These are phyloP conservation scores for Forficula auricularia DNA, from an alignment of 1,140 invertebrate species.

Conservation along the genomic window DNA sequence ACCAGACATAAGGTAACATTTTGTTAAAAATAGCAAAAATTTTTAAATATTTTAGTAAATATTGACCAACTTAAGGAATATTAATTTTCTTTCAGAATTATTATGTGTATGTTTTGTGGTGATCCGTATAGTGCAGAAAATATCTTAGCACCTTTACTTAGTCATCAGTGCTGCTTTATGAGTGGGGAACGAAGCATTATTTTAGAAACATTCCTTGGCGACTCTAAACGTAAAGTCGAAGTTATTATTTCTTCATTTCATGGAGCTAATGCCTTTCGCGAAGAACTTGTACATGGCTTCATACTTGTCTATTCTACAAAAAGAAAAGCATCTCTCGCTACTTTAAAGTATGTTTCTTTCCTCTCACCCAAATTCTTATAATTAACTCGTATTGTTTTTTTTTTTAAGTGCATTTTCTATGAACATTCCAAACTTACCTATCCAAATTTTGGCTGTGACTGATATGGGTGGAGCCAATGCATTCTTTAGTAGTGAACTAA, in stretches of 20 bases:
- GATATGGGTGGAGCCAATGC: conserved; percentile 68
- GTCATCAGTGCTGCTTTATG: conserved; percentile 72
- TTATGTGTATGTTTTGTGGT: conserved; percentile 94
- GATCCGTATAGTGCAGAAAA: conserved; percentile 84
- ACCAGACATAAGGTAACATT: conserved; percentile 60
- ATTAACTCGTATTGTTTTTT: too few species aligned
- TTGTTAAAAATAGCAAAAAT: not conserved
- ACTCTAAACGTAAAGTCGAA: conserved; percentile 75
- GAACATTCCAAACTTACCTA: conserved; percentile 84
- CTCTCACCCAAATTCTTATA: not conserved
- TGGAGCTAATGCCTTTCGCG: conserved; percentile 76
- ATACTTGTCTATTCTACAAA: conserved; percentile 91
- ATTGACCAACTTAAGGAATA: conserved; percentile 3
- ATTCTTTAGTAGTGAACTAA: conserved; percentile 79
- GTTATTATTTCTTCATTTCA: conserved; percentile 91
- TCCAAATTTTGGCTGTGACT: conserved; percentile 85
- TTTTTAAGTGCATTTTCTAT: conserved; percentile 71
- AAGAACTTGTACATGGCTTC: conserved; percentile 87
- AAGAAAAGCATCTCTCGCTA: conserved; percentile 82
- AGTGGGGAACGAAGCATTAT: conserved; percentile 74
- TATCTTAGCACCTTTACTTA: conserved; percentile 70
- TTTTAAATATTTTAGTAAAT: not conserved
- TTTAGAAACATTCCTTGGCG: conserved; percentile 77
- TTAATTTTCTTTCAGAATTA: conserved; percentile 44
- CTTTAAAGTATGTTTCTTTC: conserved; percentile 55